These are phyloP conservation scores for Athalia circularis DNA, from an alignment of 2,888 invertebrate species.

Conservation along the genomic window DNA sequence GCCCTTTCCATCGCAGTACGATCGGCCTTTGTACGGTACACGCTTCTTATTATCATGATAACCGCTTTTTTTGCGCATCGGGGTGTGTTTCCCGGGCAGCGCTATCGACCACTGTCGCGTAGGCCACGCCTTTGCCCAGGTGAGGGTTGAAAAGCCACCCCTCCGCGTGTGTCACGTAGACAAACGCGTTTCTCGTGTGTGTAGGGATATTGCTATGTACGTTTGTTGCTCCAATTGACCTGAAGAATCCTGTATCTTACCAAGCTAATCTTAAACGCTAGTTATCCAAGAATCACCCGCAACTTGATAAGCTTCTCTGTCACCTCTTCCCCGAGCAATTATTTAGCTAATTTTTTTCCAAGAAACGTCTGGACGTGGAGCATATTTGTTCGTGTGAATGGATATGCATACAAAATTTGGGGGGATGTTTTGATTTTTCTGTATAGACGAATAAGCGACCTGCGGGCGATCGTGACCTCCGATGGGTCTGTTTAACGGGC, in stretches of 20 bases:
- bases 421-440: too few relatives aligned
- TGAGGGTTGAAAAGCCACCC: conserved; percentile 55
- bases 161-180: conserved; percentile 36
- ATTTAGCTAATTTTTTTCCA: too few relatives aligned
- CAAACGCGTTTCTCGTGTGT: conserved; percentile 17
- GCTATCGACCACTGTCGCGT: conserved; percentile 68
- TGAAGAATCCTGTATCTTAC: too few relatives aligned
- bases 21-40: not conserved
- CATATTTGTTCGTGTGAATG: too few relatives aligned
- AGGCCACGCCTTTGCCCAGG: conserved; percentile 73
- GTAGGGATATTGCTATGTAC: conserved; percentile 4
- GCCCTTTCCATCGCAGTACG: not conserved
- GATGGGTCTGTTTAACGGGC: conserved; percentile 9
- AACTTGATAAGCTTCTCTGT: too few relatives aligned
- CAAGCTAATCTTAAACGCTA: too few relatives aligned
- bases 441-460: too few relatives aligned
- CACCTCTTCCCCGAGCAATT: too few relatives aligned
- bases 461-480: not conserved
- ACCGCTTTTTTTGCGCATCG: conserved; percentile 48
- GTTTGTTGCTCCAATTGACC: too few relatives aligned
- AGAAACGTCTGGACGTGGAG: too few relatives aligned
- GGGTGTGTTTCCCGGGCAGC: conserved; percentile 57
- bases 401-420: too few relatives aligned
- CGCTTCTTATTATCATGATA: not conserved
- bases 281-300: too few relatives aligned